Base-by-base conservation (phyloP, 2,113 vertebrate species). In the Formicarius rufipectus region DNA sequence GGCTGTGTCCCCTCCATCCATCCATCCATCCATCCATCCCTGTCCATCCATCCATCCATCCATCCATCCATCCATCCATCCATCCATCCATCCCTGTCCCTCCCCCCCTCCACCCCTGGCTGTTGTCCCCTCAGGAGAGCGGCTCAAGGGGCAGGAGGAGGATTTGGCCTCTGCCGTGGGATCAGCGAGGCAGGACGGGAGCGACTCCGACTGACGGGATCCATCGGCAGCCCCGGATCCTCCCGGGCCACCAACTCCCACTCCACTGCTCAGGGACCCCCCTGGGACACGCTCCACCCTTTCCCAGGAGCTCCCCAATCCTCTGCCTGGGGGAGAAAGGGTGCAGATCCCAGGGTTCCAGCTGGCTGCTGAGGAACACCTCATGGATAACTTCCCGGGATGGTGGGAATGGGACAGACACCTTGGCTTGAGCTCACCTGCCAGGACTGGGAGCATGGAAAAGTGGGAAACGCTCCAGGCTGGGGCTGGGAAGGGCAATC, bases 61-160 rank as follows among this genome's bases (percentile, higher is more conserved):
- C n/a, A n/a, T n/a, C n/a, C n/a, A n/a, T n/a, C n/a, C n/a, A n/a
- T n/a, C n/a, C n/a, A n/a, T n/a, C n/a, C n/a, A n/a, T n/a, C n/a
- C n/a, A n/a, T n/a, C n/a, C n/a, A n/a, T n/a, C n/a, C n/a, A n/a
- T n/a, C n/a, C n/a, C n/a, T n/a, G n/a, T n/a, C n/a, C n/a, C n/a
- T n/a, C n/a, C n/a, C n/a, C n/a, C n/a, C n/a, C n/a, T n/a, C n/a
- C n/a, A n/a, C n/a, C n/a, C n/a, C 1, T 13, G 39, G 19, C 10
- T 74, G 18, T 62, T 79, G 89, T 73, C 45, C 93, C 55, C 58
- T 10, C 98, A 99, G 99, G 99, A 20, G 99, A 99, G 84, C 97
- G 99, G 47, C 93, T 99, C 81, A 98, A 97, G 63, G 99, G 99
- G 95, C 99, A 98, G 49, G 99, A 99, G 93, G 98, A 98, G 62